Base-by-base conservation (phyloP, 2,888 invertebrate genomes). In the Agriopis leucophaearia region DNA sequence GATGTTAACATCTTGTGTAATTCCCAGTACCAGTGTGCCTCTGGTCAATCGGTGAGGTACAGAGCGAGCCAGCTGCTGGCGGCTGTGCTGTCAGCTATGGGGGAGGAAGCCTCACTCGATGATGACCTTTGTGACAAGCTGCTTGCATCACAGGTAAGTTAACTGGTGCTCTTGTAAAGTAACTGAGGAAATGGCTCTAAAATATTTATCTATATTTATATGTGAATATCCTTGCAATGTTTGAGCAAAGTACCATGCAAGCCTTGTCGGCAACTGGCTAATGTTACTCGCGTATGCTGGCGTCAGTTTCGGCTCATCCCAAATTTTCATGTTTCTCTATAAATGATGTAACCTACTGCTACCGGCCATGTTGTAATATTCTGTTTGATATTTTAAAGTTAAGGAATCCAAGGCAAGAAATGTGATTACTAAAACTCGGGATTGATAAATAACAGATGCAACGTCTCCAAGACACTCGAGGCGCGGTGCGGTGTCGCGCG, bases 21-120 rank as follows among this genome's bases (percentile, higher is more conserved):
- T 47, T 78, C 76, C 66, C 77, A 94, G 94, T 92, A 92, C 73
- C 93, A 94, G 70, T 92, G 94, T 86, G 94, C 94, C 13, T 89
- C 90, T 0, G 94, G 94, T 0, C 94, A 94, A 66, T 92, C 94
- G 2, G 91, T 97, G 16, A 94, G 98, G 36, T 97, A 96, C 87
- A 94, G 97, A 55, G 95, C 96, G 0, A 98, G 97, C 81, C 96
- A 97, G 84, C 94, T 97, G 79, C 93, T 98, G 44, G 97, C 97
- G 71, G 96, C 96, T 78, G 94, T 98, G 54, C 90, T 98, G 7
- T 94, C 95, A 60, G 95, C 96, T 18, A 94, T 98, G 70, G 97
- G 97, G 0, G 96, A 96, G 27, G 95, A 97, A 78, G 97, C 97
- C 0, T 95, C 95, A 2, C 92, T 98, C 1, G 97, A 97, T 79